phyloP scores from a whole-genome alignment of 2,113 vertebrate genomes.

The Podocnemis expansa region DNA sequence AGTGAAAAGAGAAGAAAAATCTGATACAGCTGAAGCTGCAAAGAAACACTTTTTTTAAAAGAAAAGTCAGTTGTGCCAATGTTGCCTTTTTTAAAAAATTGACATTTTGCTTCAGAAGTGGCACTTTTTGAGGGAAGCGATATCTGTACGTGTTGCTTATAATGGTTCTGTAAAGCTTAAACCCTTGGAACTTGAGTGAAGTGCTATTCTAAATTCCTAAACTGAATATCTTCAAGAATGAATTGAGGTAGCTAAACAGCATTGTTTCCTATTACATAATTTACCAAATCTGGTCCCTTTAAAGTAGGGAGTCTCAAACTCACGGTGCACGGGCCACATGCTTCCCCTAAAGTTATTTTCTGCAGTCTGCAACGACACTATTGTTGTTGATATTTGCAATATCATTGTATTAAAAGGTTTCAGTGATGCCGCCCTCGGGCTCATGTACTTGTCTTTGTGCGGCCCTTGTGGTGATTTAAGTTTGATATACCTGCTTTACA shows the following conservation, averaged over 20 bases:
- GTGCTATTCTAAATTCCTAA: background rate
- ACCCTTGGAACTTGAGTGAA: background rate
- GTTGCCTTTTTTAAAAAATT: background rate
- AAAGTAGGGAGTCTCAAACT: background rate
- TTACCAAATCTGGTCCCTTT: background rate
- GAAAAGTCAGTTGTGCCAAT: background rate
- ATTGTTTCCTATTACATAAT: background rate
- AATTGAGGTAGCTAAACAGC: background rate
- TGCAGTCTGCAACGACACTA: too few relatives aligned
- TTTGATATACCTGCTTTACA: too few relatives aligned
- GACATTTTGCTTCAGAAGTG: background rate
- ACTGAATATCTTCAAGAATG: background rate
- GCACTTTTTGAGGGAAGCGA: background rate
- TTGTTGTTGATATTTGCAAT: too few relatives aligned
- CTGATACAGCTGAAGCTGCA: background rate
- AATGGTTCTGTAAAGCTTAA: background rate
- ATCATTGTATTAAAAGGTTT: too few relatives aligned
- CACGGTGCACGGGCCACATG: too few relatives aligned
- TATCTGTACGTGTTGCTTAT: background rate
- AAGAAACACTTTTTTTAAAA: background rate
- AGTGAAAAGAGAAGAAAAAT: background rate
- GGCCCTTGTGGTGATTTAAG: too few relatives aligned
- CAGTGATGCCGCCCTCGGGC: too few relatives aligned
- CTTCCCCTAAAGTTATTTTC: too few relatives aligned
- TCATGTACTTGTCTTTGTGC: too few relatives aligned